A percentile compares a stretch with the other conserved stretches of the same genome.
Evolutionary conservation across 1,140 invertebrate genomes (phyloP).

Genomic region (Pteromalus puparum): DNA sequence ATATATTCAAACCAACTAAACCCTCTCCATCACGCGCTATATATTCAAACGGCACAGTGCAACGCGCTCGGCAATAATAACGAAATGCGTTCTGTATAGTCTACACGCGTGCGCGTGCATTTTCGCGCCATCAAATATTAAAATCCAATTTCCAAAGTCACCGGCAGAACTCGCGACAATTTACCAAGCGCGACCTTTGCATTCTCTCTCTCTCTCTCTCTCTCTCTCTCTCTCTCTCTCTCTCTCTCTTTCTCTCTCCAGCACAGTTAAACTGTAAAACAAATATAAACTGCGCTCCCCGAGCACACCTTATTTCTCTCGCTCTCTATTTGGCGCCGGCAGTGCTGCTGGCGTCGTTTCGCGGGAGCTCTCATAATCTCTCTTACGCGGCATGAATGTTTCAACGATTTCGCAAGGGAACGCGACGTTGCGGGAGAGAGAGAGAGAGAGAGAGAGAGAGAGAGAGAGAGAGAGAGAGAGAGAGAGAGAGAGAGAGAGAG

Average conservation of each 20-base stretch:
- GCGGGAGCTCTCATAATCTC: constrained; percentile 38
- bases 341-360: background rate
- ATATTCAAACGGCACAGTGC: too few species aligned
- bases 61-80: background rate
- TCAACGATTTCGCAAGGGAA: constrained; percentile 20
- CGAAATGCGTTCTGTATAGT: background rate
- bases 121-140: constrained; percentile 46
- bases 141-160: constrained; percentile 47
- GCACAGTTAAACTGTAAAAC: constrained; percentile 49
- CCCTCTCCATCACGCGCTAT: too few species aligned
- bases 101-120: background rate
- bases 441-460: too few species aligned
- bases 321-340: background rate
- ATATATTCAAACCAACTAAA: background rate
- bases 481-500: too few species aligned
- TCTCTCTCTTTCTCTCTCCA: background rate
- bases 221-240: background rate
- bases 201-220: background rate
- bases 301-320: background rate
- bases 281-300: constrained; percentile 34
- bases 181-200: constrained; percentile 4
- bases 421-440: background rate
- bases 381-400: constrained; percentile 50
- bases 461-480: too few species aligned
- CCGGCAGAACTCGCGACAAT: background rate